Evolutionary conservation across 1,140 invertebrate genomes (phyloP).

Genomic region (Lucilia cuprina): DNA sequence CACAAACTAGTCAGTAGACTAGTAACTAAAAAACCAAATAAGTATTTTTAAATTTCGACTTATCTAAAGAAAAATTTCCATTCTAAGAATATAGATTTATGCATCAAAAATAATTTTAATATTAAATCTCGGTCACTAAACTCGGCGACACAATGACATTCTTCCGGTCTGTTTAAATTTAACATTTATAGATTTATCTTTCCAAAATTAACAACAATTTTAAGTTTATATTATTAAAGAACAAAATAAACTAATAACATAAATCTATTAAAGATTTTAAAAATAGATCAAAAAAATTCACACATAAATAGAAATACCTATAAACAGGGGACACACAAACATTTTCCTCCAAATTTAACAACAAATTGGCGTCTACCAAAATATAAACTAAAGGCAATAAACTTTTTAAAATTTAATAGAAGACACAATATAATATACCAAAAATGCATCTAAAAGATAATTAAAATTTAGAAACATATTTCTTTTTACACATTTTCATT

Average conservation of each 20-base stretch:
- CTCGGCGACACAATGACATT: background rate
- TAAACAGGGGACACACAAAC: background rate
- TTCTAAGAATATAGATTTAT: no score
- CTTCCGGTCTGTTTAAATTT: background rate
- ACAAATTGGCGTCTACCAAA: background rate
- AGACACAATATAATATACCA: background rate
- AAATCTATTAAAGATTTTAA: background rate
- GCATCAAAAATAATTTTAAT: no score
- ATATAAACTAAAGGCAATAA: conserved; percentile 1
- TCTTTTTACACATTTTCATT: no score
- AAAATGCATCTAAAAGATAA: background rate
- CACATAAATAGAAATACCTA: background rate
- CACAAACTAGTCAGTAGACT: no score
- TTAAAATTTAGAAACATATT: background rate
- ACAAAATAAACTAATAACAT: background rate
- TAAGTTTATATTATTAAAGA: background rate
- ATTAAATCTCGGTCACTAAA: background rate
- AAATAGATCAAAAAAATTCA: background rate
- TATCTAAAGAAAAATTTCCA: no score
- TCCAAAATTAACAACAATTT: background rate
- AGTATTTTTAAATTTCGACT: no score
- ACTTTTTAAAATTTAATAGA: background rate
- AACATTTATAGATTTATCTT: background rate
- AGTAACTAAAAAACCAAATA: no score
- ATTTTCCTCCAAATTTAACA: background rate